These are phyloP conservation scores for Macrotus californicus DNA, from an alignment of 2,113 vertebrate species.

Conservation along the genomic window DNA sequence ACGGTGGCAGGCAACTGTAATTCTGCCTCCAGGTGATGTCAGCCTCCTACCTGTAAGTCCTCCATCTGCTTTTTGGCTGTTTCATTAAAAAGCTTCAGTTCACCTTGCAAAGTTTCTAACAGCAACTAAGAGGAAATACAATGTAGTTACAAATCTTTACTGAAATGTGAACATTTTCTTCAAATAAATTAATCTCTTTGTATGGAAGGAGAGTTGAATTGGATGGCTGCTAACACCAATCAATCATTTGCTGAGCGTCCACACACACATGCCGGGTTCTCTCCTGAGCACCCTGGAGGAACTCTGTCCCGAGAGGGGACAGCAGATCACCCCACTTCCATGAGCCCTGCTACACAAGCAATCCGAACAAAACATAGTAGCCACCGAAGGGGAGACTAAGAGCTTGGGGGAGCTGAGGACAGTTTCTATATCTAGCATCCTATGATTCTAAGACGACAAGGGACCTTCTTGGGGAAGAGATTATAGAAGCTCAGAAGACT, in stretches of 20 bases:
- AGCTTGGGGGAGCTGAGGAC: background rate
- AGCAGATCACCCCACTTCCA: background rate
- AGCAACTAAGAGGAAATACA: constrained; percentile 71
- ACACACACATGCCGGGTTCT: background rate
- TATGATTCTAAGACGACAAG: background rate
- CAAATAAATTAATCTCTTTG: background rate
- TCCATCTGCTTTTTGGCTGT: constrained; percentile 73
- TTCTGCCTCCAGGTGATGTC: background rate
- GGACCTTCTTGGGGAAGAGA: background rate
- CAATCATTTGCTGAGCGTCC: background rate
- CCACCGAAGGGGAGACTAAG: background rate
- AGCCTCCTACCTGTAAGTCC: constrained; percentile 76
- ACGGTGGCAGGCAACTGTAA: background rate
- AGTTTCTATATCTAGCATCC: background rate
- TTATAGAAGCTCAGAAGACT: background rate
- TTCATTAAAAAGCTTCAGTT: constrained; percentile 75
- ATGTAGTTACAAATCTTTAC: background rate
- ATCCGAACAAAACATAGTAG: background rate
- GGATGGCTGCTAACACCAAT: background rate
- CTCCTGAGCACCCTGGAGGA: background rate
- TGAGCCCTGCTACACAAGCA: background rate
- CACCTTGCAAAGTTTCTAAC: constrained; percentile 72
- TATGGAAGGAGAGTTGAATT: background rate
- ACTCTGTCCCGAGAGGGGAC: background rate
- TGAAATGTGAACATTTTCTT: background rate